These are phyloP conservation scores for Proteles cristata DNA, from an alignment of 2,113 vertebrate genomes.

Conservation along the genomic window DNA sequence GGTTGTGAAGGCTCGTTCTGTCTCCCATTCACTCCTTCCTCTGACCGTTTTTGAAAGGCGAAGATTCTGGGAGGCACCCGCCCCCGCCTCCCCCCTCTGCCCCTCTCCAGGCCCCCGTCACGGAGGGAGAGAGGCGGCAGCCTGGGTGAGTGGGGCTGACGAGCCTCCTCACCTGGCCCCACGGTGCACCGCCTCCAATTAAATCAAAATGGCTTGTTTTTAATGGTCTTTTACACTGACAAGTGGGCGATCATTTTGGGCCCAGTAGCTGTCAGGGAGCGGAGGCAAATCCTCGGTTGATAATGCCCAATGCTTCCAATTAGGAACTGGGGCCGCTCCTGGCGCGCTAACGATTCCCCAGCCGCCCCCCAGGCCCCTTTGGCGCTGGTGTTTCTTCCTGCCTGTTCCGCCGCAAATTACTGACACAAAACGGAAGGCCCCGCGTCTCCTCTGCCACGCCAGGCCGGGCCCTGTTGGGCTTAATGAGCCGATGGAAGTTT, in stretches of 20 bases:
- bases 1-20: slow-evolving; percentile 74
- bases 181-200: slow-evolving; percentile 97
- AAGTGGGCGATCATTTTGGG: slow-evolving; percentile 99
- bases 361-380: slow-evolving; percentile 90
- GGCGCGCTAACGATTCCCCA: slow-evolving; percentile 95
- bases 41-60: slow-evolving; percentile 85
- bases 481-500: slow-evolving; percentile 99
- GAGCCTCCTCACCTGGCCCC: slow-evolving; percentile 91
- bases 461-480: slow-evolving; percentile 97
- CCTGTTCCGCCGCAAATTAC: slow-evolving; percentile 95
- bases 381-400: slow-evolving; percentile 83
- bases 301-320: slow-evolving; percentile 99
- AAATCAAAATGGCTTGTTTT: slow-evolving; percentile 99
- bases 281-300: slow-evolving; percentile 98
- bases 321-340: slow-evolving; percentile 95
- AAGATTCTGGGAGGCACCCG: slow-evolving; percentile 14
- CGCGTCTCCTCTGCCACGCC: slow-evolving; percentile 88
- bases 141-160: slow-evolving; percentile 82
- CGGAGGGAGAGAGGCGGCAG: slow-evolving; percentile 76
- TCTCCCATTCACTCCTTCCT: slow-evolving; percentile 79
- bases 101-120: slow-evolving; percentile 66
- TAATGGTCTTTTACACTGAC: slow-evolving; percentile 99
- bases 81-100: not conserved
- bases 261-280: slow-evolving; percentile 98
- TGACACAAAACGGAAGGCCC: slow-evolving; percentile 96